phyloP scores from a whole-genome alignment of 2,888 invertebrate genomes.

The Erannis defoliaria region DNA sequence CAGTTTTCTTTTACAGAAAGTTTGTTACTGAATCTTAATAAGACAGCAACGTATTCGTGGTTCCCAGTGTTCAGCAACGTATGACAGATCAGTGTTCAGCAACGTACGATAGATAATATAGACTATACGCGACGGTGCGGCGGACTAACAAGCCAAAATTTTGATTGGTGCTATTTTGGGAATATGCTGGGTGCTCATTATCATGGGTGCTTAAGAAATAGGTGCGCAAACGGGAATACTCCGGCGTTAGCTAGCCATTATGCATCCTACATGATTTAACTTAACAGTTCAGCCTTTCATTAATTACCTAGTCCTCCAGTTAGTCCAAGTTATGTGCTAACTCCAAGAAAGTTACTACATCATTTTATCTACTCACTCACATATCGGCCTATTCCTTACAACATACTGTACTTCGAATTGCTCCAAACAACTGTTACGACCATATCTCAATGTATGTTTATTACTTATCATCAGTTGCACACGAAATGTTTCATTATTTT shows the following conservation, averaged over 20 bases:
- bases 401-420: constrained; percentile 20
- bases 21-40: too few species aligned
- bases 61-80: too few species aligned
- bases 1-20: too few species aligned
- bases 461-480: neutral
- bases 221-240: neutral
- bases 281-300: neutral
- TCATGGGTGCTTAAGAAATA: too few species aligned
- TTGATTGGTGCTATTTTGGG: too few species aligned
- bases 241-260: neutral
- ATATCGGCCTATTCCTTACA: constrained; percentile 27
- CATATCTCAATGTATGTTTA: neutral
- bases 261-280: neutral
- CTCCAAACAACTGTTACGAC: neutral
- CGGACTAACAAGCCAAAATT: too few species aligned
- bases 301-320: constrained; percentile 8
- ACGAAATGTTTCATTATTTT: neutral
- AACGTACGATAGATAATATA: too few species aligned
- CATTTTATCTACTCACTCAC: constrained; percentile 25
- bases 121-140: too few species aligned
- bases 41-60: too few species aligned
- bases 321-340: constrained; percentile 10
- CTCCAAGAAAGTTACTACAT: constrained; percentile 29
- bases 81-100: too few species aligned
- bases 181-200: too few species aligned